A percentile compares a stretch with the other conserved stretches of the same genome.
These are phyloP conservation scores for Anabas testudineus DNA, from an alignment of 2,797 vertebrate genomes.

Conservation along the genomic window DNA sequence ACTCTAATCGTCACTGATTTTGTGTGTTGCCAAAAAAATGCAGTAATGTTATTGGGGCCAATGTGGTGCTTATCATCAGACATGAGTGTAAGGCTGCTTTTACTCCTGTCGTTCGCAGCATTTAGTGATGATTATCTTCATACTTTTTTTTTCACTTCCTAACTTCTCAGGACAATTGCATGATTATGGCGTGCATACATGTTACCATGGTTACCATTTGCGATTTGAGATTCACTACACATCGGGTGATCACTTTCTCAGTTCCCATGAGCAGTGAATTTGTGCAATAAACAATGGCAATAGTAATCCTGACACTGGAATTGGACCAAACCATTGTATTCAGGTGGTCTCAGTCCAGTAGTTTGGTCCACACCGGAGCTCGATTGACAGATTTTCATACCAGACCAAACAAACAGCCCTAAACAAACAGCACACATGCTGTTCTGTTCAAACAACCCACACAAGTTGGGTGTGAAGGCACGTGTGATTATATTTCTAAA, in stretches of 20 bases:
- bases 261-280: not conserved
- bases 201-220: not conserved
- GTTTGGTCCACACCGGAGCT: not conserved
- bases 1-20: not conserved
- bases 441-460: not conserved
- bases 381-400: not conserved
- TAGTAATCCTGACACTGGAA: not conserved
- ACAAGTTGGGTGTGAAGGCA: slow-evolving; percentile 2
- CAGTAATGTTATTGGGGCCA: not conserved
- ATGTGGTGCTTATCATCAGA: no score
- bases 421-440: not conserved
- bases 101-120: not conserved
- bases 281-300: not conserved
- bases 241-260: not conserved
- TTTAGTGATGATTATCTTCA: not conserved
- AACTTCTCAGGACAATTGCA: not conserved
- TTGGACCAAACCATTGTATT: not conserved
- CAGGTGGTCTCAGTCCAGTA: not conserved
- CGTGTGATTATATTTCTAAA: not conserved
- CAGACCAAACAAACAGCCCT: not conserved
- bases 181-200: not conserved
- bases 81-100: not conserved
- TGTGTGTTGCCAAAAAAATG: not conserved
- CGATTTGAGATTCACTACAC: not conserved
- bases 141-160: not conserved